Conservation (phyloP, 2,888 invertebrate species). For the Sarcophaga carnaria region DNA sequence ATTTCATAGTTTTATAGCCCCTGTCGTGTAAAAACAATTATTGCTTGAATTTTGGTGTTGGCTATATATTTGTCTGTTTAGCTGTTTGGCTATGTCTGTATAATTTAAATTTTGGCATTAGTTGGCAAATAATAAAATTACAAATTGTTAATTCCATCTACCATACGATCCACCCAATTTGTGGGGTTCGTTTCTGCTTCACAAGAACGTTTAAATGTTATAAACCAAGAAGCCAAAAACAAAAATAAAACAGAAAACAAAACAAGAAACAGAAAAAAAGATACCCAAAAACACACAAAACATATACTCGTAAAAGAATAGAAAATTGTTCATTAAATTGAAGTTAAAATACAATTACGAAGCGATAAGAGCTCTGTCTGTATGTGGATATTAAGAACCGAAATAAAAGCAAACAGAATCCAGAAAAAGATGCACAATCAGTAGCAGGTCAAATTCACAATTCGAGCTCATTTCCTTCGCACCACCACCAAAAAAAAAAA, state of each 20-base stretch:
- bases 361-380: not conserved
- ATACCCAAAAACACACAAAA: not conserved
- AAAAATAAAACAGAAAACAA: too few relatives aligned
- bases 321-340: slow-evolving; percentile 14
- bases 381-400: not conserved
- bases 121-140: slow-evolving; percentile 66
- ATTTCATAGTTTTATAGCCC: too few relatives aligned
- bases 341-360: slow-evolving; percentile 30
- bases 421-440: slow-evolving; percentile 19
- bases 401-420: not conserved
- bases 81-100: not conserved
- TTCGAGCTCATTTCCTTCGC: slow-evolving; percentile 6
- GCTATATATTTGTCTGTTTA: not conserved
- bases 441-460: slow-evolving; percentile 32
- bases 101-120: slow-evolving; percentile 63
- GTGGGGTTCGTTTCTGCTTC: not conserved
- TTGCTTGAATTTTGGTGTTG: too few relatives aligned
- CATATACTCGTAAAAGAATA: too few relatives aligned
- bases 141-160: slow-evolving; percentile 60
- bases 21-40: too few relatives aligned
- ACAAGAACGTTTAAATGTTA: not conserved
- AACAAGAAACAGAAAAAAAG: too few relatives aligned
- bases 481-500: not conserved
- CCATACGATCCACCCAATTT: not conserved
- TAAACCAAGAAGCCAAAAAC: too few relatives aligned